Evolutionary conservation across 2,888 invertebrate species (phyloP), one percentile per base, ranked within the genome.

Genomic region (Heliothis peltigera): DNA sequence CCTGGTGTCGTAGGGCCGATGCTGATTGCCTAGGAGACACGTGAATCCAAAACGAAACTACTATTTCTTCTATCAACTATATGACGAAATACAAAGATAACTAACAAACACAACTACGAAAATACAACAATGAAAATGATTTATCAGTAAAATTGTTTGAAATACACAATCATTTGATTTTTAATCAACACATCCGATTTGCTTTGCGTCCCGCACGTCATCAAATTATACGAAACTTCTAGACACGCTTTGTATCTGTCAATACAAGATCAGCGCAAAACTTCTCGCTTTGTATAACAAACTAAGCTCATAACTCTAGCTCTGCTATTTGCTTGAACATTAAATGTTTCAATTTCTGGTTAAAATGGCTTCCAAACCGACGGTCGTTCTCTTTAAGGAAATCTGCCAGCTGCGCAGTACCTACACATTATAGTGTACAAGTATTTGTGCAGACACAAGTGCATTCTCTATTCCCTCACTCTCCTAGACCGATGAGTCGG

Each of bases 261-360:
- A 71, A 51, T 49, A 25, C 22, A 22, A 54, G 65, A 49, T 49
- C 67, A 49, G 44, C 53, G 42, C 21, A 49, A 54, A 73, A 53
- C 53, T 49, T 42, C 43, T 8, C 18, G 8, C 5, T 53, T 7
- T 43, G 17, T 43, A 8, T 43, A 58, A 35, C 65, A 46, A 64
- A 72, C 72, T 64, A 58, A 67, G 46, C n/a, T n/a, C n/a, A n/a
- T n/a, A n/a, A n/a, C n/a, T n/a, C n/a, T n/a, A n/a, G n/a, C 68
- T 59, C 32, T 47, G 19, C 15, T 67, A 67, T 74, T 67, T 68
- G 51, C 52, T 74, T 22, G 43, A 46, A 74, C 42, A 35, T 22
- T 67, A 49, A 52, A 67, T 59, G 54, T 67, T 67, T 32, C 32
- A 74, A 70, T 74, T 70, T 74, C 67, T 74, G 35, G 61, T 47